Base-by-base conservation (phyloP, 2,797 vertebrate species). In the Danio jaintianensis region DNA sequence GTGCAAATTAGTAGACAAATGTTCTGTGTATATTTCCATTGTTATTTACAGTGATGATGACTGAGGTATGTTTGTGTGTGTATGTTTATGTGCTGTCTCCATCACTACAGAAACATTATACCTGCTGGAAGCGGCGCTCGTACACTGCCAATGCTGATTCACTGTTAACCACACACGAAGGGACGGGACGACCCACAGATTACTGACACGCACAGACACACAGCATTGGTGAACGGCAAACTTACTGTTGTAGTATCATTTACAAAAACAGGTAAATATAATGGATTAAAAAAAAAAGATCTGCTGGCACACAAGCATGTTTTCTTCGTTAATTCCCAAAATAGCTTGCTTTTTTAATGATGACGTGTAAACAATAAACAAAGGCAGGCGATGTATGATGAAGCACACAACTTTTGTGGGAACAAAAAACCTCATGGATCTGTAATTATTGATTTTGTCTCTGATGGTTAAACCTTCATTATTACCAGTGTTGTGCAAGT, bases 91-190 rank as follows among this genome's bases (percentile, higher is more conserved):
- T 45, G 64, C 55, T 63, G 55, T 52, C 15, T 4, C 61, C 22
- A 58, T 73, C 50, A 22, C 69, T 64, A 53, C 50, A 72, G 79
- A 74, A 80, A 80, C 79, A 74, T 38, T 58, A 74, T 40, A 64
- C 43, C 62, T 66, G 64, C 48, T 58, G 36, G 50, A 22, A 50
- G 29, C 72, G 62, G 75, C 66, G 55, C 45, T 10, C 68, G 59
- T 69, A 38, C 36, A 55, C 62, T 22, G 70, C 55, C 47, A 68
- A 75, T 70, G 73, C 80, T 77, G 22, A 70, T 63, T 47, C 69
- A 56, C 12, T 75, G 85, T 87, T 78, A 85, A 84, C 86, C 82
- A 90, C 84, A 89, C 89, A 89, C 4, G 6, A 86, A 89, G 85
- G 83, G 69, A 72, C 6, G 13, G 67, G 50, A 18, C 11, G 5